These are phyloP conservation scores for Arvicanthis niloticus DNA, from an alignment of 2,113 vertebrate species.

Conservation along the genomic window DNA sequence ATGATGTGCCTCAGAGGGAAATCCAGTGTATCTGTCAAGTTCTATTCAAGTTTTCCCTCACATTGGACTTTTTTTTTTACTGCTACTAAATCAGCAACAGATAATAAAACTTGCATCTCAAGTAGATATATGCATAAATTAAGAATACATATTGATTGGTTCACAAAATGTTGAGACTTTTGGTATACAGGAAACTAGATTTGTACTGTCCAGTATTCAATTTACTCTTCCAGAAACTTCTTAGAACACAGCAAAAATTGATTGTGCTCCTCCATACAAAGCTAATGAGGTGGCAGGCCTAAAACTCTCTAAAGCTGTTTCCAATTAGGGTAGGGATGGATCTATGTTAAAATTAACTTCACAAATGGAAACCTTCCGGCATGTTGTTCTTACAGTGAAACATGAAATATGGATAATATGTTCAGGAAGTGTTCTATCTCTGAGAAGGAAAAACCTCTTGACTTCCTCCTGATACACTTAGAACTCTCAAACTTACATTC, in stretches of 20 bases:
- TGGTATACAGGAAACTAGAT: background rate
- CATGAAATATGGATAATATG: background rate
- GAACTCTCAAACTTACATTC: background rate
- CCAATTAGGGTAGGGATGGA: background rate
- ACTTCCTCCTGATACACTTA: background rate
- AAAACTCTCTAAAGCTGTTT: slow-evolving; percentile 31
- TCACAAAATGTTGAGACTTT: slow-evolving; percentile 4
- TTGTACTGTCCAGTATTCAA: background rate
- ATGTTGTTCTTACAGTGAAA: background rate
- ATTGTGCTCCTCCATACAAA: background rate
- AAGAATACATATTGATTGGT: background rate
- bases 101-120: background rate
- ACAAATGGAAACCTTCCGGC: background rate
- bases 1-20: background rate
- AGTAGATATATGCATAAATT: slow-evolving; percentile 32
- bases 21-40: background rate
- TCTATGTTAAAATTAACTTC: slow-evolving; percentile 49
- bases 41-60: background rate
- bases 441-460: background rate
- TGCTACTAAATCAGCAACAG: background rate
- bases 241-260: background rate
- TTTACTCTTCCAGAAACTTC: background rate
- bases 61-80: background rate
- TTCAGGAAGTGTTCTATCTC: slow-evolving; percentile 7
- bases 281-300: background rate